A percentile compares a stretch with the other conserved stretches of the same genome.
phyloP scores from a whole-genome alignment of 2,797 vertebrate genomes.

The Chelmon rostratus region DNA sequence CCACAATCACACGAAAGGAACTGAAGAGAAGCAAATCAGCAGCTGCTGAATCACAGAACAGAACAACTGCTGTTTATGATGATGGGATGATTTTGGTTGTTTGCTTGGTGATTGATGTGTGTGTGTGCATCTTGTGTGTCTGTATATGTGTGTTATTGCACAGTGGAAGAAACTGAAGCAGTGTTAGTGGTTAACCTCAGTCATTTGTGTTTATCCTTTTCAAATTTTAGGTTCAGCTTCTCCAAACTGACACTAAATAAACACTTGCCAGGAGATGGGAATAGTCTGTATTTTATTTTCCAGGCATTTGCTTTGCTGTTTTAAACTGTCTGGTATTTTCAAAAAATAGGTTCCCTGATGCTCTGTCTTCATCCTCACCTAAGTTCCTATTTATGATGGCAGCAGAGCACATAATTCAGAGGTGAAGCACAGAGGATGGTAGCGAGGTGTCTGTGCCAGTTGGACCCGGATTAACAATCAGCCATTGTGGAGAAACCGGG shows the following conservation, averaged over 20 bases:
- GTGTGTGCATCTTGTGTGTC: not conserved
- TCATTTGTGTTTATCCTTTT: slow-evolving; percentile 62
- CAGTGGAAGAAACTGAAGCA: slow-evolving; percentile 46
- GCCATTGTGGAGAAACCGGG: slow-evolving; percentile 45
- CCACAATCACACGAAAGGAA: slow-evolving; percentile 22
- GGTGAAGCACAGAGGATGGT: slow-evolving; percentile 33
- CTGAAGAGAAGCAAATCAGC: slow-evolving; percentile 17
- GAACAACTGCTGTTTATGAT: slow-evolving; percentile 41
- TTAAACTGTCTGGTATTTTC: slow-evolving; percentile 62
- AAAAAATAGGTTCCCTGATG: slow-evolving; percentile 50
- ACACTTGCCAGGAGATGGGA: slow-evolving; percentile 64
- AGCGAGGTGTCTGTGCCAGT: slow-evolving; percentile 36
- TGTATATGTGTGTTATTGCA: slow-evolving; percentile 31
- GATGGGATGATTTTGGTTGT: slow-evolving; percentile 49
- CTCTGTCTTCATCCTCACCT: slow-evolving; percentile 33
- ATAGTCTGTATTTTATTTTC: slow-evolving; percentile 62
- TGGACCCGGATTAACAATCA: slow-evolving; percentile 39
- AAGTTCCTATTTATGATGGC: slow-evolving; percentile 53
- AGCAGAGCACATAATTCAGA: slow-evolving; percentile 48
- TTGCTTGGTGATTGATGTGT: slow-evolving; percentile 45
- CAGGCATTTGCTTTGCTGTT: slow-evolving; percentile 53
- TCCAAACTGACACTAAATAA: slow-evolving; percentile 65
- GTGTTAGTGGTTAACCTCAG: slow-evolving; percentile 59
- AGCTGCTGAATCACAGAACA: slow-evolving; percentile 45
- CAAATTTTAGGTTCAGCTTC: slow-evolving; percentile 54